Percentiles rank a stretch among this genome's conserved stretches.
phyloP scores from a whole-genome alignment of 2,113 vertebrate species.

The Triplophysa tibetana region DNA sequence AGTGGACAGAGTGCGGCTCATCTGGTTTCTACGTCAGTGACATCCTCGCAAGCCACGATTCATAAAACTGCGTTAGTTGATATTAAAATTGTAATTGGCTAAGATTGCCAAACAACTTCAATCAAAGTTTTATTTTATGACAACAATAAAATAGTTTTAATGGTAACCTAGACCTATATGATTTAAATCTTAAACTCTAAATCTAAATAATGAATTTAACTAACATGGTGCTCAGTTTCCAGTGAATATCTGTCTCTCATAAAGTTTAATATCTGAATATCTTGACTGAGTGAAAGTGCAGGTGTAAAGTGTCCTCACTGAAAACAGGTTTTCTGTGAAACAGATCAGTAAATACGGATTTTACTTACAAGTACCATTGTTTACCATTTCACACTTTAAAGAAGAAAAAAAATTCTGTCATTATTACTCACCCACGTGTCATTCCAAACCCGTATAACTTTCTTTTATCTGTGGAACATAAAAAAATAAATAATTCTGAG shows the following conservation, averaged over 20 bases:
- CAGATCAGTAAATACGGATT: neutral
- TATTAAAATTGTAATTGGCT: neutral
- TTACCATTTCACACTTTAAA: neutral
- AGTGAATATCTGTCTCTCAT: neutral
- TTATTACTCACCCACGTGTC: too few species aligned
- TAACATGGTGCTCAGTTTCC: neutral
- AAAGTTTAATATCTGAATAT: neutral
- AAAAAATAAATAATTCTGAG: too few species aligned
- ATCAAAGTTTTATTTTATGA: constrained; percentile 13
- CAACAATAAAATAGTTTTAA: neutral
- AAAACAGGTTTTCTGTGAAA: neutral
- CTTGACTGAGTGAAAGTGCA: neutral
- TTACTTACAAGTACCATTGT: neutral
- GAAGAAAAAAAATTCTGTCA: too few species aligned
- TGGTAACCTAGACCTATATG: neutral
- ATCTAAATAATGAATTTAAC: neutral
- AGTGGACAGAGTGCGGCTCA: neutral
- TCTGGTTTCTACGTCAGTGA: neutral
- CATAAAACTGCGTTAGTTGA: neutral
- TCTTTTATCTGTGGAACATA: too few species aligned
- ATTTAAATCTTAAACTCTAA: neutral
- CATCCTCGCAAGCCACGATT: neutral
- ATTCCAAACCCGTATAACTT: too few species aligned
- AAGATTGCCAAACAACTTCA: neutral
- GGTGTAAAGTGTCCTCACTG: neutral